Percentiles rank a stretch among this genome's conserved stretches.
Evolutionary conservation across 1,140 invertebrate genomes (phyloP).

Genomic region (Tetranychus urticae): DNA sequence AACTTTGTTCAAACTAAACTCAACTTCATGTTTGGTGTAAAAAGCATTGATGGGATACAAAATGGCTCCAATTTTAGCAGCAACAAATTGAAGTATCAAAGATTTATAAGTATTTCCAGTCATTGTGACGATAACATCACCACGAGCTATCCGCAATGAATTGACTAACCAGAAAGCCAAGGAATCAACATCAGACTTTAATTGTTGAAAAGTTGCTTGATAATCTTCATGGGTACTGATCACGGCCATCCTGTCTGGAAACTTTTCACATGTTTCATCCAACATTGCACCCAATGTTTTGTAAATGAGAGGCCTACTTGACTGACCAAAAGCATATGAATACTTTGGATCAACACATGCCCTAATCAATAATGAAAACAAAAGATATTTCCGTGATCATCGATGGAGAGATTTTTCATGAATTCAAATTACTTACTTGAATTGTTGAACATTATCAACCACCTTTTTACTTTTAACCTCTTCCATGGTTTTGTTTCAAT

Average conservation of each 20-base stretch:
- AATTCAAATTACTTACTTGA: no score
- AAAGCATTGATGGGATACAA: background rate
- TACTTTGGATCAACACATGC: background rate
- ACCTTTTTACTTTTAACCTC: no score
- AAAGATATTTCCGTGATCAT: background rate
- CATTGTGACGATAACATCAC: slow-evolving; percentile 68
- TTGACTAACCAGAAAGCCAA: slow-evolving; percentile 2
- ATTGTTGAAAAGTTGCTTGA: slow-evolving; percentile 5
- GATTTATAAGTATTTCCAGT: slow-evolving; percentile 62
- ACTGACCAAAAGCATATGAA: background rate
- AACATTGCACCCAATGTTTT: background rate
- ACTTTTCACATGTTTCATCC: background rate
- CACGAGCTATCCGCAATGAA: slow-evolving; percentile 23
- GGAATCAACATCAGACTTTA: slow-evolving; percentile 6
- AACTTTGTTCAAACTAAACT: background rate
- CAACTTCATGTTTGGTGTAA: background rate
- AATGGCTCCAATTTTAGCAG: slow-evolving; percentile 41
- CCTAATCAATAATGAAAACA: background rate
- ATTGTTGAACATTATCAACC: no score
- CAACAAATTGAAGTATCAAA: slow-evolving; percentile 48
- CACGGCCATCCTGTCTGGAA: background rate
- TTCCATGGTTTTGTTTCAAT: no score
- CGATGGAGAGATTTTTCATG: no score
- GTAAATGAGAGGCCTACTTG: background rate
- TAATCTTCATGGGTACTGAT: slow-evolving; percentile 5